Conservation (phyloP, 2,113 vertebrate genomes). For the Narcine bancroftii region DNA sequence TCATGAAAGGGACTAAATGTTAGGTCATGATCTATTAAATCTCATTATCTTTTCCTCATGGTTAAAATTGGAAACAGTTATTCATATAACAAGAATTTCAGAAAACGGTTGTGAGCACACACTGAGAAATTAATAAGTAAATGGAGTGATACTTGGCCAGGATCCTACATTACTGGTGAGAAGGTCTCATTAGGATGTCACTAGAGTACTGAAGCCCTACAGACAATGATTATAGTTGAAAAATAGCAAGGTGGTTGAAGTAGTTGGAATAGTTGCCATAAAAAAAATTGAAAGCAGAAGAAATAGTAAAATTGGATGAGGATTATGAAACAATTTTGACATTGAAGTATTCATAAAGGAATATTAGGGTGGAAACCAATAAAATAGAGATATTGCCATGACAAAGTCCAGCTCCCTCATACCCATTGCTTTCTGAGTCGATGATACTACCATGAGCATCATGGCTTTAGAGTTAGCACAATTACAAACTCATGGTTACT, state of each 20-base stretch:
- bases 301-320: background rate
- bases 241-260: background rate
- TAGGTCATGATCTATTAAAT: background rate
- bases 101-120: background rate
- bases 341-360: background rate
- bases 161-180: background rate
- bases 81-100: background rate
- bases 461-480: background rate
- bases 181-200: background rate
- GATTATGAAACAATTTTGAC: no score
- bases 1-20: background rate
- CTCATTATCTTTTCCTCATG: background rate
- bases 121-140: background rate
- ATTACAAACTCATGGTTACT: background rate
- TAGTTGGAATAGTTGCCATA: no score
- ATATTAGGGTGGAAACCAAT: background rate
- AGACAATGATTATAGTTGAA: background rate
- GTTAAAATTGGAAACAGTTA: background rate
- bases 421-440: background rate
- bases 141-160: background rate
- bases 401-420: background rate
- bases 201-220: background rate
- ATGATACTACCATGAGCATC: background rate
- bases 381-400: background rate
- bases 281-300: background rate